Evolutionary conservation across 2,888 invertebrate species (phyloP).

Genomic region (Chrysolina americana): DNA sequence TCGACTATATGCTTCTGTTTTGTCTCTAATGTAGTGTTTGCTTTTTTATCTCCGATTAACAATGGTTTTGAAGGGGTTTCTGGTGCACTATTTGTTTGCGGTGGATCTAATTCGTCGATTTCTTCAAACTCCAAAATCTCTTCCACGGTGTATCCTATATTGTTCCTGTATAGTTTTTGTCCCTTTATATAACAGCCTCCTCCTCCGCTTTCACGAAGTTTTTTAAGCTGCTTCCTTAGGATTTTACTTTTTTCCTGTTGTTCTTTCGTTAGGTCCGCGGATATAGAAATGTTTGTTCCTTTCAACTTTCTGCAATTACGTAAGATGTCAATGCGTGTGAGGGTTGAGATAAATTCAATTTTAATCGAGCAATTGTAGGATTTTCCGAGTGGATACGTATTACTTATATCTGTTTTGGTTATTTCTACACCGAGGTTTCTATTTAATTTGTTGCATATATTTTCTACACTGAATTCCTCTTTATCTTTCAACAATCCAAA

Average conservation of each 20-base stretch:
- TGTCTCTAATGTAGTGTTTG: too few relatives aligned
- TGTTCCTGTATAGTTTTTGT: slow-evolving; percentile 7
- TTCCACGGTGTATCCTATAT: background rate
- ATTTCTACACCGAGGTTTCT: background rate
- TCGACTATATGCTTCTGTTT: too few relatives aligned
- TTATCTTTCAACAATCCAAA: background rate
- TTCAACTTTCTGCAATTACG: background rate
- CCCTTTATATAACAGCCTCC: too few relatives aligned
- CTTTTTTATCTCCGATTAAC: too few relatives aligned
- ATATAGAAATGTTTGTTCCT: slow-evolving; percentile 17
- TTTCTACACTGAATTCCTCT: background rate
- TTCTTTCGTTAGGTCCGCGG: background rate
- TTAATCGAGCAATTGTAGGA: too few relatives aligned
- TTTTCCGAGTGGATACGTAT: background rate
- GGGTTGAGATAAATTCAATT: too few relatives aligned
- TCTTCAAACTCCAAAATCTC: background rate
- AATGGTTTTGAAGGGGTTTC: too few relatives aligned
- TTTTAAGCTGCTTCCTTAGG: background rate
- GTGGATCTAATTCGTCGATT: too few relatives aligned
- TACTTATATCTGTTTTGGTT: background rate
- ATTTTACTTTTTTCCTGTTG: background rate
- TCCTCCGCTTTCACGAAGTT: background rate
- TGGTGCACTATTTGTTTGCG: too few relatives aligned
- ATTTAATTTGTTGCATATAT: slow-evolving; percentile 7
- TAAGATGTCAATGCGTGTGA: too few relatives aligned